phyloP scores from a whole-genome alignment of 2,797 vertebrate species.

The Pseudomugil tenellus region DNA sequence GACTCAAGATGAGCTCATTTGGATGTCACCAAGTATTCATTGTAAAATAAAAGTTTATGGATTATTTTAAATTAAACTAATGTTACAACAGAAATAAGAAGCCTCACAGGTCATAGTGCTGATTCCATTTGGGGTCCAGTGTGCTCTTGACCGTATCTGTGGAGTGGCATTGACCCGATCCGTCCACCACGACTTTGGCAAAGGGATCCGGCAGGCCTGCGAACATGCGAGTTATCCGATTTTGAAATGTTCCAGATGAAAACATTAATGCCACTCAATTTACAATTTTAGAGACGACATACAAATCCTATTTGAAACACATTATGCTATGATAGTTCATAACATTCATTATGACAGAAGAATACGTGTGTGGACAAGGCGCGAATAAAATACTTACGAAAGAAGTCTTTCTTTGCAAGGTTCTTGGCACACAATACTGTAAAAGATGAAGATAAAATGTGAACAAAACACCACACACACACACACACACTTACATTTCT shows the following conservation, averaged over 20 bases:
- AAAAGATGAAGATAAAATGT: slow-evolving; percentile 61
- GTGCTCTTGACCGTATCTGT: slow-evolving; percentile 99
- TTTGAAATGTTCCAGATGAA: background rate
- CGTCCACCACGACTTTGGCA: slow-evolving; percentile 96
- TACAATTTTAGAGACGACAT: no score
- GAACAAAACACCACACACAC: slow-evolving; percentile 43
- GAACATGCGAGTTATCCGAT: background rate
- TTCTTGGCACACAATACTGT: slow-evolving; percentile 99
- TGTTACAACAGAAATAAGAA: no score
- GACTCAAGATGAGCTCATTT: background rate
- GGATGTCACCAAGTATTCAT: background rate
- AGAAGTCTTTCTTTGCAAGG: slow-evolving; percentile 99
- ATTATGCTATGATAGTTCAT: background rate
- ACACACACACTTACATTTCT: slow-evolving; percentile 46
- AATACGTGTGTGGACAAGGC: background rate
- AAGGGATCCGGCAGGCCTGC: slow-evolving; percentile 96
- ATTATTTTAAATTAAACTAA: background rate
- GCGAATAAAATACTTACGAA: slow-evolving; percentile 88
- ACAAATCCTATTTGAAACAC: background rate
- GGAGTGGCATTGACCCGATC: slow-evolving; percentile 98
- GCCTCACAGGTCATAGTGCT: slow-evolving; percentile 98
- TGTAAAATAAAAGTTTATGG: no score
- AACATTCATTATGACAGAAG: no score
- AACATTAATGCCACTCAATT: background rate
- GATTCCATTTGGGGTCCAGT: slow-evolving; percentile 98